Evolutionary conservation across 2,797 vertebrate genomes (phyloP).

Genomic region (Anguilla marmorata): DNA sequence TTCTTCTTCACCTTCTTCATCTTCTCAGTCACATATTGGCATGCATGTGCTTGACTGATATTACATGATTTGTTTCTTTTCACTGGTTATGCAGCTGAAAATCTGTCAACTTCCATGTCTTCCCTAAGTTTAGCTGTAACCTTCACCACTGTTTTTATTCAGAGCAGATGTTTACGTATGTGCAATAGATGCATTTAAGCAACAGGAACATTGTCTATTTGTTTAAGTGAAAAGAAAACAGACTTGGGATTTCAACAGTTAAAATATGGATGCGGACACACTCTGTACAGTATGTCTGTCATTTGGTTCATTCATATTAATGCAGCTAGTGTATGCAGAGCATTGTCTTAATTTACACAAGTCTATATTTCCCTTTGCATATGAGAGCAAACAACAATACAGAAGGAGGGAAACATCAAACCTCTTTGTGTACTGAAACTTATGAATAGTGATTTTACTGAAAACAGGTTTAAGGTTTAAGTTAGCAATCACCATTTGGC

Average conservation of each 20-base stretch:
- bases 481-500: background rate
- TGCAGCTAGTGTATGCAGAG: conserved; percentile 3
- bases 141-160: background rate
- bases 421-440: background rate
- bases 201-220: conserved; percentile 11
- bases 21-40: background rate
- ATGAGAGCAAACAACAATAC: background rate
- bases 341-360: conserved; percentile 17
- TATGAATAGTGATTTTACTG: background rate
- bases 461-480: background rate
- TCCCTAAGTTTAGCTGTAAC: background rate
- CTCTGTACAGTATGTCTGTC: conserved; percentile 12
- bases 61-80: conserved; percentile 13
- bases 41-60: background rate
- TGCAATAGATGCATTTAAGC: conserved; percentile 5
- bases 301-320: conserved; percentile 18
- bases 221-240: conserved; percentile 21
- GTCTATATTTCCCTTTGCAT: conserved; percentile 11
- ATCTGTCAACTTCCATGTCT: background rate
- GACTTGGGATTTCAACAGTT: background rate
- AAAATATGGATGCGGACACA: background rate
- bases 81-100: background rate
- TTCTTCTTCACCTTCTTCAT: background rate
- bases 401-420: background rate
- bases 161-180: background rate